Evolutionary conservation across 2,113 vertebrate genomes (phyloP).

Genomic region (Lanius ludovicianus): DNA sequence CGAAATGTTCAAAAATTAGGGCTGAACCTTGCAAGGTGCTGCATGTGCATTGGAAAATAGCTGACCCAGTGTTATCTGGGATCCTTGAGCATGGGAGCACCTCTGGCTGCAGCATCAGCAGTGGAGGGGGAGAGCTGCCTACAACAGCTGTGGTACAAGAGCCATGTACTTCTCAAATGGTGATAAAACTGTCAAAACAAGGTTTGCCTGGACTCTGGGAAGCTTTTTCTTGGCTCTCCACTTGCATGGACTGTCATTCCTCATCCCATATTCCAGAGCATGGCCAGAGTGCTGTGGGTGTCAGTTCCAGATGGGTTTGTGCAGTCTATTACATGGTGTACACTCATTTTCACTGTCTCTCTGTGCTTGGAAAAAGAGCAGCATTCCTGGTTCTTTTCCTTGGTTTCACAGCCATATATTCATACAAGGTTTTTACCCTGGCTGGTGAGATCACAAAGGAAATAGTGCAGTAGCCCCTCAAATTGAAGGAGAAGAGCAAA

Average conservation of each 20-base stretch:
- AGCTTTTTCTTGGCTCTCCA: not conserved
- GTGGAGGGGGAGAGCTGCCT: not conserved
- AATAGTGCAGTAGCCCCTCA: not conserved
- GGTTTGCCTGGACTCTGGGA: not conserved
- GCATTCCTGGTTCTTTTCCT: not conserved
- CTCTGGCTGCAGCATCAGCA: not conserved
- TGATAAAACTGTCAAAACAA: not conserved
- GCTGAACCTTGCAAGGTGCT: not conserved
- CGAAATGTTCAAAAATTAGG: not conserved
- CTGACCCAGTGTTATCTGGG: not conserved
- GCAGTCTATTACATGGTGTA: not conserved
- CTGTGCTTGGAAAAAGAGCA: not conserved
- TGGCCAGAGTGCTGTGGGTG: not conserved
- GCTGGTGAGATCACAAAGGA: not conserved
- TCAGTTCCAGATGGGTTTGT: not conserved
- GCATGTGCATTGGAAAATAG: not conserved
- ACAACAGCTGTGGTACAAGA: not conserved
- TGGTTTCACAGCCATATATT: not conserved
- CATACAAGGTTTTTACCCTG: not conserved
- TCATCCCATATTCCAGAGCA: not conserved
- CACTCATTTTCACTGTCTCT: not conserved
- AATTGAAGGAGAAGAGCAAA: not conserved
- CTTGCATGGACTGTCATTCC: not conserved
- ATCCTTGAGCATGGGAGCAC: not conserved
- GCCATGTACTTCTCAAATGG: not conserved